Evolutionary conservation across 2,888 invertebrate genomes (phyloP), one percentile per base, ranked within the genome.

Genomic region (Drepana falcataria): DNA sequence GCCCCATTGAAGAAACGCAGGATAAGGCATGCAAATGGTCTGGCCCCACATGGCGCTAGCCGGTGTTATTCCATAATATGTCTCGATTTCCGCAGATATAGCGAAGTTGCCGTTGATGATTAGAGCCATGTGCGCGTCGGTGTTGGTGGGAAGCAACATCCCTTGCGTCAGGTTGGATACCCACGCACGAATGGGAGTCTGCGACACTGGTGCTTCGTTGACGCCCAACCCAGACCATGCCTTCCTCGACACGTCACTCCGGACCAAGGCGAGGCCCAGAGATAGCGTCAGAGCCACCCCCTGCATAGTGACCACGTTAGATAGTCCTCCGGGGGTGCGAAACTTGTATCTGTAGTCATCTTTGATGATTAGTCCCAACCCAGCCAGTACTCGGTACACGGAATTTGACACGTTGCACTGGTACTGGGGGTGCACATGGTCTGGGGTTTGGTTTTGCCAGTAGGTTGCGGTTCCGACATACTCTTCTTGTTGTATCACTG

Each of bases 371-470:
- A 57, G 7, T 3, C 37, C 53, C 55, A 57, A 34, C 0, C 57
- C 57, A 9, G 34, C 0, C 7, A 57, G 33, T 1, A 55, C 37
- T 5, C 57, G 33, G 48, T 57, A 57, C 0, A n/a, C 52, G 4
- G 57, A 57, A 35, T 57, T 57, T 0, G 57, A 55, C 2, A 40
- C 40, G 35, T 55, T 57, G 33, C 57, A 57, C 9, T 57, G 57
- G 41, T 57, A 57, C 35, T 57, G 41, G 4, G 41, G 41, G 41
- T 41, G 6, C 41, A 41, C 41, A 41, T 41, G 41, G 4, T 41
- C 41, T 4, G 41, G 41, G 4, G 41, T 41, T 6, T 41, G 41
- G 41, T 41, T 41, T 6, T 41, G 41, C 41, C 41, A 41, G 41
- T 41, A 6, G 4, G 41, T 41, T 41, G 41, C 41, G 4, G 41